Conservation (phyloP, 2,797 vertebrate genomes). For the Muscicapa striata region DNA sequence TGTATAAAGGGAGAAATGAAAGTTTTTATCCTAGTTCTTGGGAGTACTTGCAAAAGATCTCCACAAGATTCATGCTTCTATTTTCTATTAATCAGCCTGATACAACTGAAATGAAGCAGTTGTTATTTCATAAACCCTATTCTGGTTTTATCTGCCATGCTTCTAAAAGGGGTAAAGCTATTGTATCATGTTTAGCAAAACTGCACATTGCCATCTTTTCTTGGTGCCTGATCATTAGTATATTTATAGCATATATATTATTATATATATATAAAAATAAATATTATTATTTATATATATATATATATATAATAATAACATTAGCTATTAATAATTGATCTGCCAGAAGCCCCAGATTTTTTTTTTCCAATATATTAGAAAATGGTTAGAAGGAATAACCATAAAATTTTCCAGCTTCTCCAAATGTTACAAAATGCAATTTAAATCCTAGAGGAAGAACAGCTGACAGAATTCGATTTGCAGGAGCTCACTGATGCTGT, state of each 20-base stretch:
- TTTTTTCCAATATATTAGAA: not conserved
- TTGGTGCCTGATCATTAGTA: not conserved
- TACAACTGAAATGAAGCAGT: not conserved
- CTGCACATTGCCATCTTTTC: not conserved
- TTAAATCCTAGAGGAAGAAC: not conserved
- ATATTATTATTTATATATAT: no score
- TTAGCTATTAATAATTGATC: not conserved
- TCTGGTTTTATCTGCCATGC: not conserved
- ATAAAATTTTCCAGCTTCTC: not conserved
- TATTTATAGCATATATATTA: no score
- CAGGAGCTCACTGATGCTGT: not conserved
- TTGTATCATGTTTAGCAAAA: not conserved
- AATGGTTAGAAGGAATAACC: not conserved
- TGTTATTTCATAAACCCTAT: not conserved
- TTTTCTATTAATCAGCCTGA: not conserved
- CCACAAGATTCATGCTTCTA: not conserved
- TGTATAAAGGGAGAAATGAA: not conserved
- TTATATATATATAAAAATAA: no score
- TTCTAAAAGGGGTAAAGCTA: not conserved
- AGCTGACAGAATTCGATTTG: accelerated
- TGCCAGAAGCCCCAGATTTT: not conserved
- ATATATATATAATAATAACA: no score
- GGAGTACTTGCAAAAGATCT: not conserved
- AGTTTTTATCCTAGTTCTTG: not conserved
- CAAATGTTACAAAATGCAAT: not conserved